phyloP scores from a whole-genome alignment of 2,797 vertebrate species.

The Manis javanica region DNA sequence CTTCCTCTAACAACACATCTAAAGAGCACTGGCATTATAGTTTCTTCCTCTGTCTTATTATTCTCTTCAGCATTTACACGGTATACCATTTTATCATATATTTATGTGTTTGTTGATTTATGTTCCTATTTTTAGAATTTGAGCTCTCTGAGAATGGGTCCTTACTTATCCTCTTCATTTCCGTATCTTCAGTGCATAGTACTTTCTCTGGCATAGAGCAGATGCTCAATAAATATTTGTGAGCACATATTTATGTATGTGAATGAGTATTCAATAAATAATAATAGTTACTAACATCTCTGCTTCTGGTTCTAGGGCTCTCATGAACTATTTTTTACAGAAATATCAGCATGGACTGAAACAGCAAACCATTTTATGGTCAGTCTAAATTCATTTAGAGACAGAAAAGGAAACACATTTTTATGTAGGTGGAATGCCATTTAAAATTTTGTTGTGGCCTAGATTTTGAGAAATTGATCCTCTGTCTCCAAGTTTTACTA shows the following conservation, averaged over 20 bases:
- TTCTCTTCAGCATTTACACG: not conserved
- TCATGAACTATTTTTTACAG: not conserved
- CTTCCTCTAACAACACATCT: not conserved
- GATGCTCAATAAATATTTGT: not conserved
- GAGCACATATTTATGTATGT: not conserved
- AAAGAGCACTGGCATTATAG: not conserved
- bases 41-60: not conserved
- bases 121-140: conserved; percentile 18
- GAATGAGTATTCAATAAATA: not conserved
- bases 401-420: not conserved
- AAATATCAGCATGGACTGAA: not conserved
- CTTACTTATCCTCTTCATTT: not conserved
- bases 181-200: not conserved
- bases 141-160: fast-evolving
- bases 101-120: not conserved
- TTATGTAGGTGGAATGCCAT: not conserved
- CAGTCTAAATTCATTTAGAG: not conserved
- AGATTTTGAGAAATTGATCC: conserved; percentile 44
- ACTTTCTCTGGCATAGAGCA: not conserved
- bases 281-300: not conserved
- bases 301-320: not conserved
- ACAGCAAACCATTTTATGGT: not conserved
- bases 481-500: not conserved
- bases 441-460: conserved; percentile 7
- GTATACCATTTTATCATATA: not conserved